Evolutionary conservation across 1,140 invertebrate genomes (phyloP).

Genomic region (Maniola jurtina): DNA sequence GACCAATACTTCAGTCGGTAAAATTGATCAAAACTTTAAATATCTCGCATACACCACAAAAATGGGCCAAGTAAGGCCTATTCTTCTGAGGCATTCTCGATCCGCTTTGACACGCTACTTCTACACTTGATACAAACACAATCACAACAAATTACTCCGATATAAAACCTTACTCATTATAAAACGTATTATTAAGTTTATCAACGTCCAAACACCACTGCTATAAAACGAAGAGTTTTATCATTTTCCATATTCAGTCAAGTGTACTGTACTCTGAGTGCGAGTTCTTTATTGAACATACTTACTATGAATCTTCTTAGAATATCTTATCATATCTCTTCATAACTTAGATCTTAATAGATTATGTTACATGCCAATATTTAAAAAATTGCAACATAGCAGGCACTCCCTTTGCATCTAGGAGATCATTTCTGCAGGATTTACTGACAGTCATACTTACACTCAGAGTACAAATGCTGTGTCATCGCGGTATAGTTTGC

Average conservation of each 20-base stretch:
- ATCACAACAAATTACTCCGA: background rate
- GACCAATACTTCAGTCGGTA: conserved; percentile 77
- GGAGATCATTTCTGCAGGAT: no score
- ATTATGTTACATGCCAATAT: no score
- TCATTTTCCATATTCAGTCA: background rate
- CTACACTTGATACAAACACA: conserved; percentile 1
- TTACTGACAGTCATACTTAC: background rate
- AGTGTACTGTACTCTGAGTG: background rate
- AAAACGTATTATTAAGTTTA: background rate
- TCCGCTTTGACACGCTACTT: background rate
- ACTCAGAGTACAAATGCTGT: background rate
- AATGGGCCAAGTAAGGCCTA: conserved; percentile 9
- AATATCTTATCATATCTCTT: no score
- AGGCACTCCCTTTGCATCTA: no score
- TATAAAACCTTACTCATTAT: background rate
- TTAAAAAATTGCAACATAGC: no score
- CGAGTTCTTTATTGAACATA: background rate
- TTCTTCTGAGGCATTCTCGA: conserved; percentile 3
- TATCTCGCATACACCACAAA: conserved; percentile 37
- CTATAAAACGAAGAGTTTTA: no score
- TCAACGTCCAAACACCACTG: background rate
- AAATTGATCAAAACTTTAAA: conserved; percentile 71
- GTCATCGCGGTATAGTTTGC: background rate
- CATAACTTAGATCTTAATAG: no score
- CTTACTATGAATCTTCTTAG: no score